Base-by-base conservation (phyloP, 2,888 invertebrate species). In the Philaethria dido region DNA sequence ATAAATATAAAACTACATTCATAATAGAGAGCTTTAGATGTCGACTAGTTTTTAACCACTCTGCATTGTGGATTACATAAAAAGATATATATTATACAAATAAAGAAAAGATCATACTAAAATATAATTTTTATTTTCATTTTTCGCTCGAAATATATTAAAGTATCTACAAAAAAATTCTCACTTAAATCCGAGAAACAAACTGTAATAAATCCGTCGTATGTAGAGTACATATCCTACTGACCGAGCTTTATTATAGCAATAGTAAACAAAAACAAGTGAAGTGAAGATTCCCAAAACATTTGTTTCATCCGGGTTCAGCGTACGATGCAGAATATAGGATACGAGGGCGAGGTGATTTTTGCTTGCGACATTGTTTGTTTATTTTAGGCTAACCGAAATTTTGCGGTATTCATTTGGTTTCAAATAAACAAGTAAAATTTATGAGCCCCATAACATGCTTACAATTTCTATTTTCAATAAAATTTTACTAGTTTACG, bases 221-320 rank as follows among this genome's bases (percentile, higher is more conserved):
- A 55, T 25, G 45, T 47, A n/a, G n/a, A n/a, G n/a, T 42, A 44
- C 54, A 47, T 54, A 63, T 36, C 29, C 36, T 48, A 63, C 69
- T 54, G 66, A 63, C 63, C 44, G 52, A 39, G 54, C 48, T 29
- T 33, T 47, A 48, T 36, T 50, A 20, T 33, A 39, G 42, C 33
- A 55, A 29, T 64, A 44, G 81, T 84, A 83, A 85, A 84, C 81
- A 81, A 74, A 73, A 71, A 72, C 66, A 69, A 55, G 33, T 39
- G 59, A 69, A 52, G 59, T 69, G 48, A 73, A 74, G 63, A 65
- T 65, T 80, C 81, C 80, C 76, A 70, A 85, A 86, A 87, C 84
- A 86, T 74, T 69, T 70, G 66, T 57, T 70, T 64, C 67, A 57
- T 67, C 72, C 72, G 79, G 76, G 85, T 83, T 86, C 85, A 81